Evolutionary conservation across 2,888 invertebrate genomes (phyloP), one percentile per base, ranked within the genome.

Genomic region (Xylophagus ater): DNA sequence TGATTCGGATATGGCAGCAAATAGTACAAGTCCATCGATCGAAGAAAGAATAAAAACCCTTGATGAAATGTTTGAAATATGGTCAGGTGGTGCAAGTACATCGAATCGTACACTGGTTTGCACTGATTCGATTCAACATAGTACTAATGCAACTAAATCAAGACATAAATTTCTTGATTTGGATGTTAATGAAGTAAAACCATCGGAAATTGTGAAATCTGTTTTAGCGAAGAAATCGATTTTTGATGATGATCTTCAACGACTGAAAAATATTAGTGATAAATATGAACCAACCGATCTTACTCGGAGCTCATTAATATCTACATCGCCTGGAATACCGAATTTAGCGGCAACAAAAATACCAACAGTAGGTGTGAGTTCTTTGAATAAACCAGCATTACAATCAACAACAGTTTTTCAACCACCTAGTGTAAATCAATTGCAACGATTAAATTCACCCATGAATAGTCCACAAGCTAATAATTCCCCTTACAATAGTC

Each of bases 161-260:
- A 70, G 78, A 14, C 82, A 82, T 54, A 80, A 83, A 52, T 71
- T 87, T 38, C 72, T 87, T 28, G 85, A 87, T 52, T 69, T 86
- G 43, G 83, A 86, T 57, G 73, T 84, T 44, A 76, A 78, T 54
- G 81, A 83, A 55, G 74, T 85, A 42, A 87, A 92, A 59, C 93
- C 92, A 1, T 93, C 93, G 17, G 92, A 92, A 53, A 92, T 94
- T 53, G 86, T 92, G 25, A 86, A 88, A 55, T 87, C 89, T 17
- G 75, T 96, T 52, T 72, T 94, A 54, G 88, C 92, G 4, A 88
- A 89, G 62, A 80, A 85, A 47, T 92, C 90, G 36, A 88, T 96
- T 37, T 94, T 96, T 64, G 96, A 96, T 60, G 94, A 94, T 62
- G 96, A 96, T 61, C 78, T 85, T 26, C 90, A 93, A 64, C 73